Percentiles rank a stretch among this genome's conserved stretches.
Conservation (phyloP, 1,140 invertebrate species). For the Stegodyphus dumicola region DNA sequence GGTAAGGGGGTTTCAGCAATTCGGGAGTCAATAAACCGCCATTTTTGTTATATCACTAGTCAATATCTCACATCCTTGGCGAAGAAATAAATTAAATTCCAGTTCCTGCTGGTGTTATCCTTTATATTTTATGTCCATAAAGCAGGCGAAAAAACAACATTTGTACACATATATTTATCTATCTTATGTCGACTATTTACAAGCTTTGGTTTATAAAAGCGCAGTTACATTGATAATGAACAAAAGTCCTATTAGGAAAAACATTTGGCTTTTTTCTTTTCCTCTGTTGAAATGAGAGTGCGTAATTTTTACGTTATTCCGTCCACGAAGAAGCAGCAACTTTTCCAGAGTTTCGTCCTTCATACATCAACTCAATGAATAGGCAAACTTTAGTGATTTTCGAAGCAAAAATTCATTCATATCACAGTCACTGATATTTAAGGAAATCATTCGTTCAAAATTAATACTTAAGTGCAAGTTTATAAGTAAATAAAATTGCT, state of each 20-base stretch:
- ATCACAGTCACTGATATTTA: too few relatives aligned
- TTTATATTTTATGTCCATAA: background rate
- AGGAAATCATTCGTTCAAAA: too few relatives aligned
- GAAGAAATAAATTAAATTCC: slow-evolving; percentile 50
- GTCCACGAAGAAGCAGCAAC: too few relatives aligned
- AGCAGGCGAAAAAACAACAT: slow-evolving; percentile 53
- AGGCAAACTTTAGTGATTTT: too few relatives aligned
- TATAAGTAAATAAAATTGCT: too few relatives aligned
- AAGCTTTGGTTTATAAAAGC: slow-evolving; percentile 62
- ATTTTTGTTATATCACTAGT: slow-evolving; percentile 14
- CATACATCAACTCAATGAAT: too few relatives aligned
- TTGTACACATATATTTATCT: slow-evolving; percentile 60
- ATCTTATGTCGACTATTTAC: slow-evolving; percentile 50
- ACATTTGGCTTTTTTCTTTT: slow-evolving; percentile 37
- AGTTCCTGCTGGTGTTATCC: slow-evolving; percentile 35
- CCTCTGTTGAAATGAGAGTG: too few relatives aligned
- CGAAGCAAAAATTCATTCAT: too few relatives aligned
- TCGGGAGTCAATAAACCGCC: background rate
- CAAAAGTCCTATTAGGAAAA: slow-evolving; percentile 43
- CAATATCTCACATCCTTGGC: slow-evolving; percentile 3
- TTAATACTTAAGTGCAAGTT: too few relatives aligned
- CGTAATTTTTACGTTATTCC: too few relatives aligned
- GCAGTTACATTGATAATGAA: slow-evolving; percentile 26
- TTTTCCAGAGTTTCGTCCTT: too few relatives aligned
- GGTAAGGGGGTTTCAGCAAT: slow-evolving; percentile 7